Percentiles rank a stretch among this genome's conserved stretches.
Conservation (phyloP, 2,888 invertebrate genomes). For the Achlya flavicornis region DNA sequence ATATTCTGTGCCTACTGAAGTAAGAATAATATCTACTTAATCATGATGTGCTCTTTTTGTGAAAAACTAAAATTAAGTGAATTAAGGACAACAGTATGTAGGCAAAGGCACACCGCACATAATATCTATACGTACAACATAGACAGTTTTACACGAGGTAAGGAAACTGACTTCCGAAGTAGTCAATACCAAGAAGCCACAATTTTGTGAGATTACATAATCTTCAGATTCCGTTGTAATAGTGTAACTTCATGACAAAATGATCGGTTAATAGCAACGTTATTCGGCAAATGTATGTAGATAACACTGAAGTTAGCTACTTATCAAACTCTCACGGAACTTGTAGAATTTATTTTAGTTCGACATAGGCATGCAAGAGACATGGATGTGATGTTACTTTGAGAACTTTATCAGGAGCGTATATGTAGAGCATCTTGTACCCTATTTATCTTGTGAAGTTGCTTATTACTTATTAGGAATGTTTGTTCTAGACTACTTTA, state of each 20-base stretch:
- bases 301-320: slow-evolving; percentile 47
- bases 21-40: too few relatives aligned
- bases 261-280: slow-evolving; percentile 41
- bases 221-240: neutral
- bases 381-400: slow-evolving; percentile 32
- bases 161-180: neutral
- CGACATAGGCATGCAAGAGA: slow-evolving; percentile 41
- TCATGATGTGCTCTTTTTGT: too few relatives aligned
- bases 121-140: neutral
- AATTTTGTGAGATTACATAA: slow-evolving; percentile 4
- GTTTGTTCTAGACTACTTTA: neutral
- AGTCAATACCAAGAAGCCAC: slow-evolving; percentile 5
- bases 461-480: neutral
- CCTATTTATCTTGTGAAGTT: slow-evolving; percentile 5
- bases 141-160: neutral
- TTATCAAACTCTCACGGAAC: slow-evolving; percentile 47
- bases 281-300: slow-evolving; percentile 42
- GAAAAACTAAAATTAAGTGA: too few relatives aligned
- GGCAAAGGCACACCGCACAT: neutral
- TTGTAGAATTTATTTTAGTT: slow-evolving; percentile 47
- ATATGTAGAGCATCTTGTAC: neutral
- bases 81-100: neutral
- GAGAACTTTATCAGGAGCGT: slow-evolving; percentile 25
- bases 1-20: too few relatives aligned
- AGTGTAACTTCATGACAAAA: slow-evolving; percentile 10